Evolutionary conservation across 2,113 vertebrate species (phyloP), one percentile per base, ranked within the genome.

Genomic region (Athene cunicularia): DNA sequence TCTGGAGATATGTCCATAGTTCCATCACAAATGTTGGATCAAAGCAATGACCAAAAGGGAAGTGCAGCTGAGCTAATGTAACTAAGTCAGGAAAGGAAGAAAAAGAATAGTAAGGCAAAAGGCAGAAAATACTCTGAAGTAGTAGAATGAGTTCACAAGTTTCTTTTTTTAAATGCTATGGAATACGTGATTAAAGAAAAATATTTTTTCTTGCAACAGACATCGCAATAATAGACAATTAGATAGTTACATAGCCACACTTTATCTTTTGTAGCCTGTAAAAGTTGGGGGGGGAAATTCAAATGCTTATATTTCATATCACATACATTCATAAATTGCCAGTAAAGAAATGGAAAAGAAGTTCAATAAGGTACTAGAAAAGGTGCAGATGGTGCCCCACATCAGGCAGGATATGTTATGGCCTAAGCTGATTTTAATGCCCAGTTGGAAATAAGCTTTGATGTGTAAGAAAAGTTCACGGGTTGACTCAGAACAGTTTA

Each of bases 401-500:
- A 90, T 92, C 60, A 91, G 16, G 56, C 18, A 50, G 14, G 71
- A 90, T 76, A 88, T 85, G 62, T 56, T 94, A 85, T 80, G 71
- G 92, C 50, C 93, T 87, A 83, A 86, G 49, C 26, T 77, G 91
- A 96, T 76, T 95, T 94, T 81, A 92, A 96, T 85, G 95, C 90
- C 92, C 89, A 63, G 88, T 85, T 90, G 77, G 84, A 87, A 93
- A 88, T 62, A 91, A 94, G 86, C 95, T 97, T 97, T 97, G 91
- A 96, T 96, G 95, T 96, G 14, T 67, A 86, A 75, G 83, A 82
- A 92, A 95, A 93, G 92, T 96, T 95, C 89, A 91, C 28, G 93
- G 82, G 33, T 94, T 90, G 91, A 90, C 82, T 95, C 77, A 93
- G 76, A 97, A 93, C 60, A 90, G 72, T 93, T 95, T 82, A 95